Evolutionary conservation across 2,797 vertebrate species (phyloP).

Genomic region (Enteromius treurensis): DNA sequence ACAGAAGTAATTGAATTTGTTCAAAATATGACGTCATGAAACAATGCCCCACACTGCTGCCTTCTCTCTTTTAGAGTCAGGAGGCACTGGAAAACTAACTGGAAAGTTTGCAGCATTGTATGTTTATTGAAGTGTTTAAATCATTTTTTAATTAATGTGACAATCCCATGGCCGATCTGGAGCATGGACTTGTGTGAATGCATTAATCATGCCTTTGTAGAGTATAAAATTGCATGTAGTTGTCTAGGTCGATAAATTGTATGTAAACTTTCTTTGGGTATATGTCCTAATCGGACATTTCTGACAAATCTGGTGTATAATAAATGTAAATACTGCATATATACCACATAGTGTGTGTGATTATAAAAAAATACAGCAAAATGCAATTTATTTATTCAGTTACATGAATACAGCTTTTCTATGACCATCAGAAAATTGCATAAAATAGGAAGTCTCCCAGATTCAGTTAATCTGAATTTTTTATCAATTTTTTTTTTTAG

Average conservation of each 20-base stretch:
- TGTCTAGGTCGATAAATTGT: slow-evolving; percentile 20
- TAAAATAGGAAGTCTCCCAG: background rate
- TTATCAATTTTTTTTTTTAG: background rate
- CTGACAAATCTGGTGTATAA: slow-evolving; percentile 55
- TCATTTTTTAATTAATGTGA: slow-evolving; percentile 26
- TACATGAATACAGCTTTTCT: background rate
- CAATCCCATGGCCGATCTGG: slow-evolving; percentile 31
- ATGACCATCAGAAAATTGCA: background rate
- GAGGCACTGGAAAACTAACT: background rate
- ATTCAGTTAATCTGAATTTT: background rate
- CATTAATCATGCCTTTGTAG: slow-evolving; percentile 34
- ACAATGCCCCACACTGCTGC: slow-evolving; percentile 1
- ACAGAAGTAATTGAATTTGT: background rate
- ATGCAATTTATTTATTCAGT: background rate
- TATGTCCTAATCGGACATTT: slow-evolving; percentile 42
- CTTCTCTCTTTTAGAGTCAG: background rate
- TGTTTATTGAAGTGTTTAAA: slow-evolving; percentile 19
- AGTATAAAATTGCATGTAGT: slow-evolving; percentile 51
- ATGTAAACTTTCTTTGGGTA: slow-evolving; percentile 42
- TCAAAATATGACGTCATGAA: slow-evolving; percentile 4
- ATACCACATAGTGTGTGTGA: background rate
- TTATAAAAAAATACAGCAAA: background rate
- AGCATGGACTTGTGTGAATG: slow-evolving; percentile 40
- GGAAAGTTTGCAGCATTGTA: slow-evolving; percentile 11
- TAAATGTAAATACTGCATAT: slow-evolving; percentile 56